A percentile compares a stretch with the other conserved stretches of the same genome.
phyloP scores from a whole-genome alignment of 2,888 invertebrate species.

The Sphaeridia pumilis region DNA sequence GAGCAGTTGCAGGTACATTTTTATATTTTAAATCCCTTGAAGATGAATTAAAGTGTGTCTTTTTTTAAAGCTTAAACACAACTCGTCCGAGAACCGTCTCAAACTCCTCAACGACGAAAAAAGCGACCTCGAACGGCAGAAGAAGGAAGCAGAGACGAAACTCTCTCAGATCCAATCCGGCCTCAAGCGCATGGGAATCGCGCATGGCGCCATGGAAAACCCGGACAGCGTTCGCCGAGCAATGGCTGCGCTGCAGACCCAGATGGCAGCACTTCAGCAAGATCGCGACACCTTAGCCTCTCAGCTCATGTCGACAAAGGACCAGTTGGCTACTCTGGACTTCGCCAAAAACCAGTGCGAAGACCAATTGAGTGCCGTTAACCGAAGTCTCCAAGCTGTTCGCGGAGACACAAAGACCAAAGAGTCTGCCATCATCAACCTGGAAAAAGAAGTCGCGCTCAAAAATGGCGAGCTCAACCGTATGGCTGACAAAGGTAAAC shows the following conservation, averaged over 20 bases:
- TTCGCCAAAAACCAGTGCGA: slow-evolving; percentile 29
- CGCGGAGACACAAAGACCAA: slow-evolving; percentile 30
- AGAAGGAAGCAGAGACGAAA: slow-evolving; percentile 75
- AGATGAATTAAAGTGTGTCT: no score
- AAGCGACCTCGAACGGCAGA: slow-evolving; percentile 59
- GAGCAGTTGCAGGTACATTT: slow-evolving; percentile 65
- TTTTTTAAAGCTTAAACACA: slow-evolving; percentile 58
- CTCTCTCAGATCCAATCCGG: slow-evolving; percentile 43
- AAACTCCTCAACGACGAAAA: slow-evolving; percentile 75
- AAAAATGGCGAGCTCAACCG: slow-evolving; percentile 31
- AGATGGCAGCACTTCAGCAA: slow-evolving; percentile 35
- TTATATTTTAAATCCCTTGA: background rate
- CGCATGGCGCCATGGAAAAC: slow-evolving; percentile 38
- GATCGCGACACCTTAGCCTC: slow-evolving; percentile 34
- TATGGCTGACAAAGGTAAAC: slow-evolving; percentile 29
- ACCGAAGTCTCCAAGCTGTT: slow-evolving; percentile 23
- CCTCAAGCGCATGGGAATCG: slow-evolving; percentile 33
- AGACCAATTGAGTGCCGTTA: slow-evolving; percentile 30
- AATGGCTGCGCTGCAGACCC: slow-evolving; percentile 35
- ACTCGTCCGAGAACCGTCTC: slow-evolving; percentile 71
- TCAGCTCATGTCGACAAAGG: slow-evolving; percentile 29
- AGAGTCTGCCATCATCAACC: slow-evolving; percentile 27
- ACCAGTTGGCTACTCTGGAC: slow-evolving; percentile 27
- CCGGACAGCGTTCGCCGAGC: slow-evolving; percentile 36
- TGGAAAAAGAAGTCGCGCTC: slow-evolving; percentile 33